phyloP scores from a whole-genome alignment of 2,113 vertebrate genomes.

The Macaca mulatta region DNA sequence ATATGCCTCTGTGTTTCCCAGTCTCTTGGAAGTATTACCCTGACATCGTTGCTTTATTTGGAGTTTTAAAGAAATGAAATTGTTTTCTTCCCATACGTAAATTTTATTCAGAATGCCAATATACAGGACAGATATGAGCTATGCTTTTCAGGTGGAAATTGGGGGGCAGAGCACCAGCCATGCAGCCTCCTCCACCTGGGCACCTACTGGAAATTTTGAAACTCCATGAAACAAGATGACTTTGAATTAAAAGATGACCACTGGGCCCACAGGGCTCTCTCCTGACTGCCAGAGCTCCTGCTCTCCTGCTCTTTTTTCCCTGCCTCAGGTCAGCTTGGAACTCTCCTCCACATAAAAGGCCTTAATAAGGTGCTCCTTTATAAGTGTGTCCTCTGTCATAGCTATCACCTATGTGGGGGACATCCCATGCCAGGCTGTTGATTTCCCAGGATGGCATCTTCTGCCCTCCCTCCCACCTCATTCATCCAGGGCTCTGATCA shows the following conservation, averaged over 20 bases:
- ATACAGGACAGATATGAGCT: neutral
- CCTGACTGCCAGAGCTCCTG: neutral
- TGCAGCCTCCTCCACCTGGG: neutral
- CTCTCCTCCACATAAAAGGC: neutral
- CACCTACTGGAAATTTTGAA: neutral
- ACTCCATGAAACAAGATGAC: neutral
- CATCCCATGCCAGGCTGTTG: neutral
- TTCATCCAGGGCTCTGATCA: neutral
- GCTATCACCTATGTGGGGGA: no score
- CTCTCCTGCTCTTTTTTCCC: neutral
- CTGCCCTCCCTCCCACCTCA: no score
- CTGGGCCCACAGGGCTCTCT: no score
- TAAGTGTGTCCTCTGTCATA: neutral
- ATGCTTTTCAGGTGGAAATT: neutral
- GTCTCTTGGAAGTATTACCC: neutral
- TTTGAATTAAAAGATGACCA: neutral
- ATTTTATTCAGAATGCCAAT: neutral
- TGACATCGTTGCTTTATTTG: neutral
- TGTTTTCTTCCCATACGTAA: neutral
- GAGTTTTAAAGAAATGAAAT: neutral
- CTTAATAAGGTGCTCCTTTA: neutral
- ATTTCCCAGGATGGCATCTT: neutral
- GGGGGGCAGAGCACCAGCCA: neutral
- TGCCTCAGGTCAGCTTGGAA: neutral
- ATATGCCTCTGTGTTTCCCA: neutral